Evolutionary conservation across 2,113 vertebrate genomes (phyloP).

Genomic region (Phalacrocorax pelagicus): DNA sequence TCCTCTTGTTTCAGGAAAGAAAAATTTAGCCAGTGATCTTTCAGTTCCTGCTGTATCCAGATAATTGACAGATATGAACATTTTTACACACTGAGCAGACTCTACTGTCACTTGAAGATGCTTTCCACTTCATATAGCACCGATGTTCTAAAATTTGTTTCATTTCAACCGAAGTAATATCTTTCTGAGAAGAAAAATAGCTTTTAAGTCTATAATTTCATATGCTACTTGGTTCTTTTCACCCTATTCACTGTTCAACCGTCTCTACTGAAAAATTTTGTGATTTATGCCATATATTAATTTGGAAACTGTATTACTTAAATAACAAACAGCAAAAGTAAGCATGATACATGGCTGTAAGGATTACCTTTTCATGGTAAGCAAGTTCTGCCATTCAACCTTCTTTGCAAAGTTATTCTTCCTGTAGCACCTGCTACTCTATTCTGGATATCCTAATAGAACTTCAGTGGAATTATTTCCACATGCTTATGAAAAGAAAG

Average conservation of each 20-base stretch:
- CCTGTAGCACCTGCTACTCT: background rate
- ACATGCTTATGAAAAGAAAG: no score
- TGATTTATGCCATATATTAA: background rate
- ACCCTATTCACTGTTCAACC: background rate
- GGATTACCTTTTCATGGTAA: background rate
- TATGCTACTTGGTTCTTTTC: background rate
- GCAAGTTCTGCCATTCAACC: background rate
- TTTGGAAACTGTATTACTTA: background rate
- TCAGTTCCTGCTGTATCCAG: background rate
- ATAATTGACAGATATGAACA: background rate
- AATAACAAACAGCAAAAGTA: background rate
- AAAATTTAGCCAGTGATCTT: background rate
- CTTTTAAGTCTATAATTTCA: background rate
- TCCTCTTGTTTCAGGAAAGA: background rate
- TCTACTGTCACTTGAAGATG: background rate
- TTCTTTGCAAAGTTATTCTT: background rate
- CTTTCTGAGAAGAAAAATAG: background rate
- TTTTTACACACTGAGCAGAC: background rate
- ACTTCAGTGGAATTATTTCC: background rate
- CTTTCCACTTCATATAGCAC: background rate
- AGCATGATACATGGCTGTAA: background rate
- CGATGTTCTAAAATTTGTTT: background rate
- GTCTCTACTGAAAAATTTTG: background rate
- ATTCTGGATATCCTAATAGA: background rate
- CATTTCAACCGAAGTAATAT: background rate